phyloP scores from a whole-genome alignment of 2,797 vertebrate genomes.

The Gymnocypris eckloni region DNA sequence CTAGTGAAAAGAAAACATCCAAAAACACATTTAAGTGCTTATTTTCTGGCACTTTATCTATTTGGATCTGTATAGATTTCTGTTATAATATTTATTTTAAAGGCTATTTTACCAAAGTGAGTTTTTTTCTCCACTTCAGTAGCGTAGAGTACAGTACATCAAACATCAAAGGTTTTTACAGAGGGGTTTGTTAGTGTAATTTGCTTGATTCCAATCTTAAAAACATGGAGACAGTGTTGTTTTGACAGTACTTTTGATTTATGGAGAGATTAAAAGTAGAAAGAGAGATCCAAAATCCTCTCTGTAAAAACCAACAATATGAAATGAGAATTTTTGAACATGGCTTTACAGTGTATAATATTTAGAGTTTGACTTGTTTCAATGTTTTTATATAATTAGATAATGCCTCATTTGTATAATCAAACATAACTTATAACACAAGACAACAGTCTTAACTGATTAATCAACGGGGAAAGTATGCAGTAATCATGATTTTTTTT shows the following conservation, averaged over 20 bases:
- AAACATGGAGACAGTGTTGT: not conserved
- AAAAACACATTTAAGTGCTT: not conserved
- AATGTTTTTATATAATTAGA: too few relatives aligned
- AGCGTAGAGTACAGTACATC: not conserved
- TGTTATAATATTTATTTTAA: not conserved
- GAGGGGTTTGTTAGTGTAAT: not conserved
- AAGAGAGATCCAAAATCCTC: not conserved
- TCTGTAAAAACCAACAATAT: not conserved
- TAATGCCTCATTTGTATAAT: too few relatives aligned
- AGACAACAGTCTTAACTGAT: too few relatives aligned
- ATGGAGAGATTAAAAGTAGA: not conserved
- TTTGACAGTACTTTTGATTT: not conserved
- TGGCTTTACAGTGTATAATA: not conserved
- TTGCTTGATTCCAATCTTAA: not conserved
- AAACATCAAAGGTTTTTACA: not conserved
- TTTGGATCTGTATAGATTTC: not conserved
- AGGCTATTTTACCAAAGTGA: not conserved
- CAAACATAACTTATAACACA: too few relatives aligned
- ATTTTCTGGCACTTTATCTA: not conserved
- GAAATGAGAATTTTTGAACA: not conserved
- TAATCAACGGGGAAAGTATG: too few relatives aligned
- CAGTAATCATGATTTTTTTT: too few relatives aligned
- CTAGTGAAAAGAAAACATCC: not conserved
- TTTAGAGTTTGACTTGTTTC: not conserved
- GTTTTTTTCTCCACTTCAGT: not conserved